Base-by-base conservation (phyloP, 1,140 invertebrate species). In the Dryas iulia region DNA sequence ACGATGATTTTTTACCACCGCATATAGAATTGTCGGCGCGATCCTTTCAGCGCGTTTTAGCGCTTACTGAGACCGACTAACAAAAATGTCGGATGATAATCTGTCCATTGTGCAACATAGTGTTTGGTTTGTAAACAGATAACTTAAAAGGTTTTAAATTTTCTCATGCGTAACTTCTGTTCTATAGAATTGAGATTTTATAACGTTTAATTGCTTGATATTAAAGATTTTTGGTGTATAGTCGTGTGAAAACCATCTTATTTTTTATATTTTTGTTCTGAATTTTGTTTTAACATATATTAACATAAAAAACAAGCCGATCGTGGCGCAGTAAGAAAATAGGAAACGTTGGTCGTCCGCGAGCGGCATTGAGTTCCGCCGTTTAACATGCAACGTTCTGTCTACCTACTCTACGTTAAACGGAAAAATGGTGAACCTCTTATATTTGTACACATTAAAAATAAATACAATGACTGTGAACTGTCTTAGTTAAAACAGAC, bases 1-100 rank as follows among this genome's bases (percentile, higher is more conserved):
- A 72, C 72, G 68, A 61, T 57, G 60, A 11, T 62, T 69, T 62
- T 69, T 62, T 31, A 57, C 10, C 47, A 47, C 14, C 23, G 39
- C 10, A 47, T 47, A 47, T 52, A 60, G 61, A 60, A 64, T 74
- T 71, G 73, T 74, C 79, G 76, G 81, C 63, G 30, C 7, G 21
- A 5, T 3, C 66, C 71, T 81, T 76, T 81, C 53, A 61, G 31
- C 24, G 25, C 33, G 59, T 67, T 62, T 68, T 56, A 56, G 28
- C 59, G 33, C 31, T 33, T 35, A 61, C 71, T 8, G 67, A 63
- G 75, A 77, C 78, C 71, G 74, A 63, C 39, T 70, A 79, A 81
- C 71, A 73, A 73, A 72, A 72, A 60, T 71, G 62, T 28, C 71
- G 59, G 69, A 72, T 64, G 66, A 31, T 76, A 78, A 80, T 77